Conservation (phyloP, 2,797 vertebrate genomes). For the Lithobates sylvaticus region DNA sequence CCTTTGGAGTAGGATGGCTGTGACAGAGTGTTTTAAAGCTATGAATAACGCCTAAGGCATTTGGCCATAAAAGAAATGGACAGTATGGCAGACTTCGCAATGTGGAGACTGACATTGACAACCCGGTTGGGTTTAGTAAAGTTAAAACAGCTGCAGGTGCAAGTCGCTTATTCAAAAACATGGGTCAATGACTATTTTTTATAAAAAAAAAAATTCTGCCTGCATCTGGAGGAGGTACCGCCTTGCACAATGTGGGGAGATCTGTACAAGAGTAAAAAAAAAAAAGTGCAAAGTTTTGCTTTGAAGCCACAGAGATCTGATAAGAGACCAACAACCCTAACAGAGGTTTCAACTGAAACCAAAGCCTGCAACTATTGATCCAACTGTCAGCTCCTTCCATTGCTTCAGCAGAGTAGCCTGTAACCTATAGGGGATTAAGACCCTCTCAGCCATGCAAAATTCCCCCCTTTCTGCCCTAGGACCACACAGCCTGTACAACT, state of each 20-base stretch:
- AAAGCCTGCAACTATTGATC: constrained; percentile 5
- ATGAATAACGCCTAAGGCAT: background rate
- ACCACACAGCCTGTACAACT: constrained; percentile 44
- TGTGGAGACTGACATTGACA: background rate
- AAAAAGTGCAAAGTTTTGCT: background rate
- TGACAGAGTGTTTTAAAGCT: background rate
- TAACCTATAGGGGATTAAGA: background rate
- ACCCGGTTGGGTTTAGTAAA: background rate
- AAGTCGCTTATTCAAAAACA: background rate
- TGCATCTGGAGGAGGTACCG: background rate
- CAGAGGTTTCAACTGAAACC: constrained; percentile 3
- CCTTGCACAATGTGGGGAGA: constrained; percentile 9
- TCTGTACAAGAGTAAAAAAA: background rate
- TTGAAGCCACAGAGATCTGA: constrained; percentile 49
- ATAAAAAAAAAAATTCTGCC: background rate
- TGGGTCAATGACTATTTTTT: background rate
- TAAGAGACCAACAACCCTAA: constrained; percentile 27
- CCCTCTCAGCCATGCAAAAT: background rate
- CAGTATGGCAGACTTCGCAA: background rate
- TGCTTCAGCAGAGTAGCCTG: background rate
- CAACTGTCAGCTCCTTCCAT: background rate
- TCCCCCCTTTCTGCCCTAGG: background rate
- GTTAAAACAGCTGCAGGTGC: background rate
- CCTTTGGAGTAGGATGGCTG: background rate
- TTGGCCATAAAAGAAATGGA: background rate